phyloP scores from a whole-genome alignment of 2,797 vertebrate species.

The Thripadectes ignobilis region DNA sequence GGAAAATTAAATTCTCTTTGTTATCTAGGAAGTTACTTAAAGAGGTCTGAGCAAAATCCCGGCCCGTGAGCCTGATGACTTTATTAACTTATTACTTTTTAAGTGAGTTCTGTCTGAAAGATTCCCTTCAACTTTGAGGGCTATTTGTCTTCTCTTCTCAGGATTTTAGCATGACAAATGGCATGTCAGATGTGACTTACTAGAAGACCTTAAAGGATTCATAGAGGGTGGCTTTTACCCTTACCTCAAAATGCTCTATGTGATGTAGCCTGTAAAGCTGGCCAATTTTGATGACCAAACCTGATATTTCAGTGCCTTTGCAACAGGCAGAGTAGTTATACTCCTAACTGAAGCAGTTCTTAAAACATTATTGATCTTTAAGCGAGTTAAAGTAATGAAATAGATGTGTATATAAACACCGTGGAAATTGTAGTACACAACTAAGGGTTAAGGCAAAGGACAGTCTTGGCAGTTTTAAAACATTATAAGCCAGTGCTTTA shows the following conservation, averaged over 20 bases:
- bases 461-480: neutral
- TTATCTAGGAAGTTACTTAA: constrained; percentile 66
- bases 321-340: neutral
- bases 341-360: neutral
- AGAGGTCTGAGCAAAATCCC: constrained; percentile 48
- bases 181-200: constrained; percentile 24
- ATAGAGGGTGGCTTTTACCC: neutral
- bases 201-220: neutral
- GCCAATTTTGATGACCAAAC: neutral
- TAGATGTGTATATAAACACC: neutral
- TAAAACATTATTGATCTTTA: neutral
- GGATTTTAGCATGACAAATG: constrained; percentile 42
- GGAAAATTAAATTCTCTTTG: constrained; percentile 70
- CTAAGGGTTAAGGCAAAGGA: neutral
- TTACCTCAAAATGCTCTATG: neutral
- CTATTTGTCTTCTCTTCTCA: constrained; percentile 42
- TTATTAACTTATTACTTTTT: constrained; percentile 67
- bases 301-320: neutral
- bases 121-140: constrained; percentile 34
- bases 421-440: neutral
- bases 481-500: neutral
- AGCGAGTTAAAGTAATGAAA: neutral
- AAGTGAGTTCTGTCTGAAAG: constrained; percentile 47
- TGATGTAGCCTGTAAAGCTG: neutral
- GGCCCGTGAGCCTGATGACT: constrained; percentile 33